phyloP scores from a whole-genome alignment of 2,797 vertebrate genomes.

The Hybognathus amarus region DNA sequence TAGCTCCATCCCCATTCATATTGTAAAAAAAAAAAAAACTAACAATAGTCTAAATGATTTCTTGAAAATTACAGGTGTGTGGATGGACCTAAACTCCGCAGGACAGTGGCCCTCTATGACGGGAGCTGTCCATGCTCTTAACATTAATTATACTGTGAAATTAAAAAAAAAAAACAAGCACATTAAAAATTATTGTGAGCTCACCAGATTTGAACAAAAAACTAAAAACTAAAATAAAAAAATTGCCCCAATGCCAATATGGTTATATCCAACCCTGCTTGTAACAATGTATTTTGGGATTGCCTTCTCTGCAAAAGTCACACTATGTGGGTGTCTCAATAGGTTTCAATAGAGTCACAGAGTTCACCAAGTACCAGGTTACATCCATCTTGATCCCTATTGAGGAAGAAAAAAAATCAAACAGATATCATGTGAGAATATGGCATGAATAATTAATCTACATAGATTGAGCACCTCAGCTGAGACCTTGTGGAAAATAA shows the following conservation, averaged over 20 bases:
- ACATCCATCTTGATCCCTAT: slow-evolving; percentile 65
- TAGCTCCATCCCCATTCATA: no score
- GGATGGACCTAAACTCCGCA: no score
- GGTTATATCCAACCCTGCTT: background rate
- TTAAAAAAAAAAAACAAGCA: background rate
- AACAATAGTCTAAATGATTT: no score
- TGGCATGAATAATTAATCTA: slow-evolving; percentile 75
- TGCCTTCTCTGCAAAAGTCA: background rate
- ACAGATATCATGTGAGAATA: slow-evolving; percentile 71
- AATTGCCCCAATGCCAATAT: background rate
- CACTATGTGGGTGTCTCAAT: background rate
- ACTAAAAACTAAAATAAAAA: no score
- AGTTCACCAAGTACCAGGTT: slow-evolving; percentile 29
- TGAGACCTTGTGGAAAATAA: slow-evolving; percentile 67
- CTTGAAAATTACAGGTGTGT: no score
- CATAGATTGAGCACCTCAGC: slow-evolving; percentile 58
- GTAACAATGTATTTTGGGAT: background rate
- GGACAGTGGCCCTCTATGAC: no score
- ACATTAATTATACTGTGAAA: background rate
- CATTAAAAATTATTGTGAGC: background rate
- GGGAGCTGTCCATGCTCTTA: no score
- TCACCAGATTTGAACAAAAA: background rate
- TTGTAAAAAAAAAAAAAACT: no score
- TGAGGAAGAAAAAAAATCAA: slow-evolving; percentile 32
- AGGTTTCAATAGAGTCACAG: slow-evolving; percentile 21